Evolutionary conservation across 2,113 vertebrate genomes (phyloP), one percentile per base, ranked within the genome.

Genomic region (Lampris megalopsis): DNA sequence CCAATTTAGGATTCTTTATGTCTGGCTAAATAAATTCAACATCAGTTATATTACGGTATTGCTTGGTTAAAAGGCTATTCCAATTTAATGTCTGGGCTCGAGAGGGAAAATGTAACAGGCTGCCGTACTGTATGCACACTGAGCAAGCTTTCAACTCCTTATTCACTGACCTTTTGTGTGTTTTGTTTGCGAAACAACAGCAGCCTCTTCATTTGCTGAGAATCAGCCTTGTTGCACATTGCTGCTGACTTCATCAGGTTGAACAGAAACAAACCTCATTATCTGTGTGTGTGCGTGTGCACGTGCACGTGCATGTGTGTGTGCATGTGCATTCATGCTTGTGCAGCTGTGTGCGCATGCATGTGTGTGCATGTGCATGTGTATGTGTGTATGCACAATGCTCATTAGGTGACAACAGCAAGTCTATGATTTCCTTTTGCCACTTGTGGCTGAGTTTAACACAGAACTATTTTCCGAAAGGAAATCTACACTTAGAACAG

Each of bases 381-480:
- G 73, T 49, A 13, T 58, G 72, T 42, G 63, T 59, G 63, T 13
- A 38, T 59, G 49, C 54, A 6, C 38, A 38, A 4, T 68, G 67
- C 63, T 83, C 63, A 72, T 69, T 43, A 45, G 43, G 56, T 59
- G 81, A 88, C 86, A 90, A 85, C 67, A 56, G 73, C 3, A 3
- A n/a, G 7, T 67, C 68, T 82, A 35, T 88, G 48, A 62, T 62
- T 47, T 40, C 41, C 53, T 37, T 58, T 40, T 10, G 35, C 47
- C 37, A 56, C 49, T 71, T 71, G 48, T 67, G 68, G 40, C 54
- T 66, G 42, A 68, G 54, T 63, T 68, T 62, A 76, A 85, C 72
- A 86, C 79, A 83, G 83, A 58, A 65, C 49, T 57, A 61, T 76
- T 82, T 57, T 73, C 59, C 72, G 67, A 43, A 69, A 42, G 48